Evolutionary conservation across 2,888 invertebrate species (phyloP).

Genomic region (Stegana nigrithorax): DNA sequence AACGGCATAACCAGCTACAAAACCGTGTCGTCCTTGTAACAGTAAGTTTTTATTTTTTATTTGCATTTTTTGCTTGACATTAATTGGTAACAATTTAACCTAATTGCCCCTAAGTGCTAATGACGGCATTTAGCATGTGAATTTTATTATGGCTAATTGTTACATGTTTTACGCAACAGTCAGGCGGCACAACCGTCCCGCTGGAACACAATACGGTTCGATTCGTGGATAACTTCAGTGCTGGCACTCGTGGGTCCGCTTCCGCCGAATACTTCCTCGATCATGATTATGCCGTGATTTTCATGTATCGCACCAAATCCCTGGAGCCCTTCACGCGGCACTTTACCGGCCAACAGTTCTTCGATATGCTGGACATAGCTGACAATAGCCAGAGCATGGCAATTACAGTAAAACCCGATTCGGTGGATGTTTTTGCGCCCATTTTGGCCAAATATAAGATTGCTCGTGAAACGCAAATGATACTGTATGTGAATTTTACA

Average conservation of each 20-base stretch:
- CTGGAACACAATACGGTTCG: conserved; percentile 97
- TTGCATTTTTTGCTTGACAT: not conserved
- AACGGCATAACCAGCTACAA: conserved; percentile 76
- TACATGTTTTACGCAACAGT: too few relatives aligned
- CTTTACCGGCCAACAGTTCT: conserved; percentile 81
- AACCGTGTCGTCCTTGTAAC: conserved; percentile 83
- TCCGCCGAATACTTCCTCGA: conserved; percentile 96
- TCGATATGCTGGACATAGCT: conserved; percentile 80
- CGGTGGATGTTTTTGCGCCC: conserved; percentile 78
- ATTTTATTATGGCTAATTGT: too few relatives aligned
- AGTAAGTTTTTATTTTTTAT: conserved; percentile 70
- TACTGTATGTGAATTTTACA: conserved; percentile 84
- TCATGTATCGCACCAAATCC: conserved; percentile 90
- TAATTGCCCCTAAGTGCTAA: too few relatives aligned
- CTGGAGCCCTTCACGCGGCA: conserved; percentile 92
- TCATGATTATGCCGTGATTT: conserved; percentile 90
- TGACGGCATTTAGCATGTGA: too few relatives aligned
- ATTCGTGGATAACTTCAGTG: conserved; percentile 99
- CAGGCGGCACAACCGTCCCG: conserved; percentile 97
- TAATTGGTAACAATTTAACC: too few relatives aligned
- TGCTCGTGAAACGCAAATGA: conserved; percentile 79
- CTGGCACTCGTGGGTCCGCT: conserved; percentile 93
- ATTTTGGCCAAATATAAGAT: conserved; percentile 83
- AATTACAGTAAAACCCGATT: conserved; percentile 79
- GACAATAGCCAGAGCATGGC: conserved; percentile 73